Conservation (phyloP, 2,113 vertebrate genomes). For the Anas platyrhynchos region DNA sequence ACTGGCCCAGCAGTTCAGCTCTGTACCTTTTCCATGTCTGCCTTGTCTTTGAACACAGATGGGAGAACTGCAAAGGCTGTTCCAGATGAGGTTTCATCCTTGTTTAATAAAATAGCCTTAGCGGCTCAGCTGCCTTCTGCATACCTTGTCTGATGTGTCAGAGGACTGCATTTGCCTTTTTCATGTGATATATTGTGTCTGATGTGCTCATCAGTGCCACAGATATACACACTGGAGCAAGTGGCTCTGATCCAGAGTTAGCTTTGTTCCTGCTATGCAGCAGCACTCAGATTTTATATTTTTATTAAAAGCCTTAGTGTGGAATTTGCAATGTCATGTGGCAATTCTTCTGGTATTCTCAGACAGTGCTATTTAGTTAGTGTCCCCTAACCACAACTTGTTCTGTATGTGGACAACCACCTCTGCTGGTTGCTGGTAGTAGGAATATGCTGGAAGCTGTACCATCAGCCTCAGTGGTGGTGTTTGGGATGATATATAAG, state of each 20-base stretch:
- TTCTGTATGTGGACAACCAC: background rate
- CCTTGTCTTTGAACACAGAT: background rate
- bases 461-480: background rate
- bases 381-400: rapidly evolving
- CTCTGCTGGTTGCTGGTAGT: background rate
- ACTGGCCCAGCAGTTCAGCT: background rate
- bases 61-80: background rate
- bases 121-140: background rate
- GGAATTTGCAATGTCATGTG: background rate
- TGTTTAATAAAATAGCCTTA: background rate
- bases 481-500: background rate
- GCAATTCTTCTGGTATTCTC: background rate
- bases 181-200: background rate
- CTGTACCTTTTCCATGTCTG: background rate
- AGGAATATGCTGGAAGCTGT: background rate
- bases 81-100: background rate
- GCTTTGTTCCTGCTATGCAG: background rate
- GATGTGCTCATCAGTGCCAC: background rate
- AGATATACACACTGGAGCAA: background rate
- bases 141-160: rapidly evolving
- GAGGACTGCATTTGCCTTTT: background rate
- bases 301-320: background rate
- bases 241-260: background rate
- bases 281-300: background rate
- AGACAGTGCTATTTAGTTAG: rapidly evolving